A percentile compares a stretch with the other conserved stretches of the same genome.
Conservation (phyloP, 2,113 vertebrate genomes). For the Nycticebus coucang region DNA sequence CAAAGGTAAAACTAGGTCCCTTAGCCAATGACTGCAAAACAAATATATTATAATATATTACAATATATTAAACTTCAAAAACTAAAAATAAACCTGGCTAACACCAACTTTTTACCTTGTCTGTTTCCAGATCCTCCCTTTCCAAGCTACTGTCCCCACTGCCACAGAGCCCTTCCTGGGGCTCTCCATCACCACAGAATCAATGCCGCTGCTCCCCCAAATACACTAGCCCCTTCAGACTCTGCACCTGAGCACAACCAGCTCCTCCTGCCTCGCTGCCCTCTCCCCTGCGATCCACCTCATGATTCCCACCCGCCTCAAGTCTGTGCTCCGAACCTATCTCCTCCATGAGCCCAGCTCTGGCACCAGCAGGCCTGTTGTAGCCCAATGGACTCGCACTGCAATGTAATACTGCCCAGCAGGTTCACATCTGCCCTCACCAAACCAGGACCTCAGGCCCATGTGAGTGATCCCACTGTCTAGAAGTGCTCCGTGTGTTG, state of each 20-base stretch:
- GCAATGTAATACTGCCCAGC: neutral
- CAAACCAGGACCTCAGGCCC: neutral
- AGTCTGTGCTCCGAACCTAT: neutral
- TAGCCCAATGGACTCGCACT: neutral
- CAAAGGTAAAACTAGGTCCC: neutral
- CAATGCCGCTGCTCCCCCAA: neutral
- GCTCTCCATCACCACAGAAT: neutral
- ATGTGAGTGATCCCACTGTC: neutral
- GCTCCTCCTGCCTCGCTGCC: neutral
- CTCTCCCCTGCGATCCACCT: neutral
- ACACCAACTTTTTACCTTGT: neutral
- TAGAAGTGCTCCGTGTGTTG: neutral
- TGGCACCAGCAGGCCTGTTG: neutral
- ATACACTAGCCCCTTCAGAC: rapidly evolving
- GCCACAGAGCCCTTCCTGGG: no score
- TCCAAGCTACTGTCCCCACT: neutral
- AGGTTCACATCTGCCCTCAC: neutral
- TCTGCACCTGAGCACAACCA: neutral
- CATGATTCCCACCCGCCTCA: neutral
- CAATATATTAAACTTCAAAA: neutral
- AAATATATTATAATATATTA: no score
- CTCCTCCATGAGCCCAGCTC: neutral
- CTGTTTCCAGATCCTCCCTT: neutral
- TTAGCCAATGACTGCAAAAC: neutral
- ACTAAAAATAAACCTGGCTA: no score